These are phyloP conservation scores for Dolichallabes microphthalmus DNA, from an alignment of 2,113 vertebrate species.

Conservation along the genomic window DNA sequence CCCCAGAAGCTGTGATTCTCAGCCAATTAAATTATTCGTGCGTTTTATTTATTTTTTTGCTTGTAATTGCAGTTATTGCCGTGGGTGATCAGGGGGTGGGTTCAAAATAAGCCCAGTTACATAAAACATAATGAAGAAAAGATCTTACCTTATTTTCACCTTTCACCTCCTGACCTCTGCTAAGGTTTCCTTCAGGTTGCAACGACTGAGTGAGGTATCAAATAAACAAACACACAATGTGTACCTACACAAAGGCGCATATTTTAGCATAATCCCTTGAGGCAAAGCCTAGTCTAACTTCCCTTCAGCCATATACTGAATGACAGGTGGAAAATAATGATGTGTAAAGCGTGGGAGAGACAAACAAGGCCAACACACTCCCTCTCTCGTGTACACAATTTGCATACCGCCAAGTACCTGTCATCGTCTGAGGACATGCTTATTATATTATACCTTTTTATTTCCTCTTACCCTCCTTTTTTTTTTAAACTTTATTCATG, in stretches of 20 bases:
- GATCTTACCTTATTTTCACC: slow-evolving; percentile 19
- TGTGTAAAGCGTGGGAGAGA: slow-evolving; percentile 48
- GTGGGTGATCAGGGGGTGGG: slow-evolving; percentile 37
- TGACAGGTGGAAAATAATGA: slow-evolving; percentile 57
- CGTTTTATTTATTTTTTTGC: neutral
- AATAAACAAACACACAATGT: slow-evolving; percentile 36
- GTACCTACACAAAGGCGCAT: slow-evolving; percentile 22
- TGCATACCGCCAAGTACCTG: slow-evolving; percentile 51
- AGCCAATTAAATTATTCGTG: slow-evolving; percentile 45
- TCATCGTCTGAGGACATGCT: slow-evolving; percentile 45
- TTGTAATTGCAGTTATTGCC: slow-evolving; percentile 43
- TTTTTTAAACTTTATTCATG: slow-evolving; percentile 39
- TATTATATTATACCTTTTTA: slow-evolving; percentile 45
- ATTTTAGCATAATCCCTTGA: slow-evolving; percentile 46
- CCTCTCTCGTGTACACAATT: slow-evolving; percentile 27
- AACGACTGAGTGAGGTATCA: slow-evolving; percentile 40
- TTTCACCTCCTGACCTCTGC: slow-evolving; percentile 33
- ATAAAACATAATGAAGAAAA: neutral
- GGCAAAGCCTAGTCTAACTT: slow-evolving; percentile 49
- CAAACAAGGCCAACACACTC: slow-evolving; percentile 48
- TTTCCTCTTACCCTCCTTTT: neutral
- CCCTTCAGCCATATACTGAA: slow-evolving; percentile 54
- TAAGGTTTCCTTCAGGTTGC: slow-evolving; percentile 26
- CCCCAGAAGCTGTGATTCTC: slow-evolving; percentile 42
- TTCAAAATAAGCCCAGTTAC: slow-evolving; percentile 5